Conservation (phyloP, 2,888 invertebrate genomes). For the Micropterix aruncella region DNA sequence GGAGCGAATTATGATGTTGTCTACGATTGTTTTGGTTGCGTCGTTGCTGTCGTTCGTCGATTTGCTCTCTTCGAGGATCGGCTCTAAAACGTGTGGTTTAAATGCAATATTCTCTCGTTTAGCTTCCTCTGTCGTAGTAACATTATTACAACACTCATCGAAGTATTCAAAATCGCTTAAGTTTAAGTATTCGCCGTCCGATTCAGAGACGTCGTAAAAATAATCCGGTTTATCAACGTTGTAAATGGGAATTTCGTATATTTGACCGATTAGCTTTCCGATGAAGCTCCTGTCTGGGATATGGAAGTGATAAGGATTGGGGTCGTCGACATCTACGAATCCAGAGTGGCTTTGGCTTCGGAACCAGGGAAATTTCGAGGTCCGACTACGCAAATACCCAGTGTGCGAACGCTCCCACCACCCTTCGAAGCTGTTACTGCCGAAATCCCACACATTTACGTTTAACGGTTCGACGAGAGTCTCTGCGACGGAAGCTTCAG, state of each 20-base stretch:
- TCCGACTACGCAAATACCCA: too few species aligned
- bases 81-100: slow-evolving; percentile 24
- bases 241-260: background rate
- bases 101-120: too few species aligned
- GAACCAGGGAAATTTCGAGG: background rate
- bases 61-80: slow-evolving; percentile 27
- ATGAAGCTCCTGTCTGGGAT: slow-evolving; percentile 17
- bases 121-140: too few species aligned
- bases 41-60: slow-evolving; percentile 1
- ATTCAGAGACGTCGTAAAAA: background rate
- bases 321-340: slow-evolving; percentile 28
- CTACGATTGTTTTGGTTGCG: too few species aligned
- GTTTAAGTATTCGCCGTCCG: slow-evolving; percentile 22
- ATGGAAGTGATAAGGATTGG: slow-evolving; percentile 29
- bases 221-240: slow-evolving; percentile 1
- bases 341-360: slow-evolving; percentile 29
- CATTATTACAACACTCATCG: too few species aligned
- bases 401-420: too few species aligned
- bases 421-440: too few species aligned
- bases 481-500: too few species aligned
- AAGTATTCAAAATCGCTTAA: slow-evolving; percentile 22
- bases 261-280: background rate
- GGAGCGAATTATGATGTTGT: too few species aligned
- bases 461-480: too few species aligned
- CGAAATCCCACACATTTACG: too few species aligned